These are phyloP conservation scores for Amaurobius ferox DNA, from an alignment of 2,888 invertebrate genomes.

Conservation along the genomic window DNA sequence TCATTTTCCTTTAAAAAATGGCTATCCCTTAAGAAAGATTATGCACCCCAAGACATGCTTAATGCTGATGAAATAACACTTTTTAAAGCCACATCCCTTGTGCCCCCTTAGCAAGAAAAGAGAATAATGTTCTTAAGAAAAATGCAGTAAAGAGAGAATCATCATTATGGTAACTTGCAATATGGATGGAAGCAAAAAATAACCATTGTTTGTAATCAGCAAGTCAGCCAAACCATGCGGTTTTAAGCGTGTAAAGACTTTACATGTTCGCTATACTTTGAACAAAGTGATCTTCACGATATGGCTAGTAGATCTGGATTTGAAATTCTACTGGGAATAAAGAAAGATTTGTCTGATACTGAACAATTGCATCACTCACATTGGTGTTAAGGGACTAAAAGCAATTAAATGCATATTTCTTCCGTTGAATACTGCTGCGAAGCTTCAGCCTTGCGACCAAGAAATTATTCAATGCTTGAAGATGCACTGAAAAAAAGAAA, in stretches of 20 bases:
- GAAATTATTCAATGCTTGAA: too few species aligned
- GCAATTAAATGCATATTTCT: too few species aligned
- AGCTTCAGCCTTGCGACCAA: neutral
- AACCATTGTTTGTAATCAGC: conserved; percentile 6
- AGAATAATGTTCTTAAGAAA: conserved; percentile 22
- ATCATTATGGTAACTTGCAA: conserved; percentile 19
- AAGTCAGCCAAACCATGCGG: conserved; percentile 10
- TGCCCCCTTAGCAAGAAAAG: neutral
- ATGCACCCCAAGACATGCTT: neutral
- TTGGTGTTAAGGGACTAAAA: neutral
- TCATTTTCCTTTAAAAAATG: neutral
- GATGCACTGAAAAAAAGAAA: too few species aligned
- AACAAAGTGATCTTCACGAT: neutral
- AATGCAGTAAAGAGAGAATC: conserved; percentile 20
- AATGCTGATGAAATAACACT: neutral
- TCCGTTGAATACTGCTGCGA: neutral
- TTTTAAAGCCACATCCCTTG: neutral
- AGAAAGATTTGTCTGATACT: too few species aligned
- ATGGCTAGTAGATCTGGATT: neutral
- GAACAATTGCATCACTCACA: neutral
- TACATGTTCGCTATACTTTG: conserved; percentile 8
- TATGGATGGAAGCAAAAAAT: conserved; percentile 16
- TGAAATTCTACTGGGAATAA: neutral
- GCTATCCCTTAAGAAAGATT: neutral
- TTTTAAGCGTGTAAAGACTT: conserved; percentile 13